Evolutionary conservation across 2,888 invertebrate genomes (phyloP).

Genomic region (Trissoscelio sp.): DNA sequence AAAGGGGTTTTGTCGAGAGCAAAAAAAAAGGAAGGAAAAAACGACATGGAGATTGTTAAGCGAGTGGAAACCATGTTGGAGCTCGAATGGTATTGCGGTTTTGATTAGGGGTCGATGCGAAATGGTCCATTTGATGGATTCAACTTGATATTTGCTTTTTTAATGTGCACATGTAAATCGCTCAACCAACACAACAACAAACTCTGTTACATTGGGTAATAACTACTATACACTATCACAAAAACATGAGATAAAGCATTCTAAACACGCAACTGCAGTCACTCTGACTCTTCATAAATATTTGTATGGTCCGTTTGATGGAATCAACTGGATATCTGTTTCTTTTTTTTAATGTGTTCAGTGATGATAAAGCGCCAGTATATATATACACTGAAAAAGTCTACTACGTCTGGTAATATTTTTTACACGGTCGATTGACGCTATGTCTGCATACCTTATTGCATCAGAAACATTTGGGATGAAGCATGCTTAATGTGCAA

Average conservation of each 20-base stretch:
- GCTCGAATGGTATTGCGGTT: conserved; percentile 14
- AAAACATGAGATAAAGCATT: background rate
- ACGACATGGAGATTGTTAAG: conserved; percentile 17
- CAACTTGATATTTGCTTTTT: conserved; percentile 13
- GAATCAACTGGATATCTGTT: conserved; percentile 14
- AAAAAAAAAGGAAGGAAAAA: conserved; percentile 3
- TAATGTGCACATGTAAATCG: background rate
- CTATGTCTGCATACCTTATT: conserved; percentile 10
- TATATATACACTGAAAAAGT: background rate
- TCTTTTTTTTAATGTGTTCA: background rate
- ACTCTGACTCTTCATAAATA: background rate
- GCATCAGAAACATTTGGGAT: conserved; percentile 6
- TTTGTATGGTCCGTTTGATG: conserved; percentile 18
- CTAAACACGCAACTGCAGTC: background rate
- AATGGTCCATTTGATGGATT: conserved; percentile 24
- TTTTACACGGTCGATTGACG: background rate
- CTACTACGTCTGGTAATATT: background rate
- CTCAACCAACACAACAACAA: background rate
- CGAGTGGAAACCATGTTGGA: conserved; percentile 19
- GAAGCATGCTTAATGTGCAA: conserved; percentile 3
- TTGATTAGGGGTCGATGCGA: conserved; percentile 17
- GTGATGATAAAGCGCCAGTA: too few relatives aligned
- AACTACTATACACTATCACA: too few relatives aligned
- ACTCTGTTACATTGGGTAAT: background rate
- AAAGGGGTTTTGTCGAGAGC: conserved; percentile 1